Evolutionary conservation across 2,888 invertebrate species (phyloP).

Genomic region (Peribatodes rhomboidaria): DNA sequence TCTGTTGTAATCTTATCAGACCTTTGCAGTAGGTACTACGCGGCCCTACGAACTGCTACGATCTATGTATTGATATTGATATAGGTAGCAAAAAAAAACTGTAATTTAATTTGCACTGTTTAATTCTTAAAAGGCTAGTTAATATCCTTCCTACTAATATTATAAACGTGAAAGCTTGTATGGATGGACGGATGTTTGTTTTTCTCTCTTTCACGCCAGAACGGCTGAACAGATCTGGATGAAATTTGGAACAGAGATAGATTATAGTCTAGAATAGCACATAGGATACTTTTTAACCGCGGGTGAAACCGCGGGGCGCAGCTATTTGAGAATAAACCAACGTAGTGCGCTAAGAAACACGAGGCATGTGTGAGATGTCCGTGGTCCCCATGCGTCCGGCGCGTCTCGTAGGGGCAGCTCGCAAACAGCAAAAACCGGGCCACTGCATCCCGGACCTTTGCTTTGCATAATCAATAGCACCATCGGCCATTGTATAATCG

Average conservation of each 20-base stretch:
- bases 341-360: background rate
- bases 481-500: conserved; percentile 63
- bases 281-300: too few relatives aligned
- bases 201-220: too few relatives aligned
- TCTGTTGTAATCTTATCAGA: too few relatives aligned
- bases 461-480: conserved; percentile 82
- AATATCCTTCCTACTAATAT: too few relatives aligned
- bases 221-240: too few relatives aligned
- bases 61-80: background rate
- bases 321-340: background rate
- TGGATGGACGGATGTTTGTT: too few relatives aligned
- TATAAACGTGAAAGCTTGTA: too few relatives aligned
- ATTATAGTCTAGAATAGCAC: too few relatives aligned
- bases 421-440: conserved; percentile 80
- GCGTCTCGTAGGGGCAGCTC: conserved; percentile 40
- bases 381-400: conserved; percentile 57
- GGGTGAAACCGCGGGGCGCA: too few relatives aligned
- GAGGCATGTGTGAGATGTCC: conserved; percentile 27
- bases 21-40: background rate
- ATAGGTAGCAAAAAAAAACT: background rate
- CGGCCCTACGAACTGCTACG: conserved; percentile 8
- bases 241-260: too few relatives aligned
- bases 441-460: conserved; percentile 73
- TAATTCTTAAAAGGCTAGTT: conserved; percentile 5
- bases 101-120: background rate